phyloP scores from a whole-genome alignment of 2,888 invertebrate species.

The Spodoptera littoralis region DNA sequence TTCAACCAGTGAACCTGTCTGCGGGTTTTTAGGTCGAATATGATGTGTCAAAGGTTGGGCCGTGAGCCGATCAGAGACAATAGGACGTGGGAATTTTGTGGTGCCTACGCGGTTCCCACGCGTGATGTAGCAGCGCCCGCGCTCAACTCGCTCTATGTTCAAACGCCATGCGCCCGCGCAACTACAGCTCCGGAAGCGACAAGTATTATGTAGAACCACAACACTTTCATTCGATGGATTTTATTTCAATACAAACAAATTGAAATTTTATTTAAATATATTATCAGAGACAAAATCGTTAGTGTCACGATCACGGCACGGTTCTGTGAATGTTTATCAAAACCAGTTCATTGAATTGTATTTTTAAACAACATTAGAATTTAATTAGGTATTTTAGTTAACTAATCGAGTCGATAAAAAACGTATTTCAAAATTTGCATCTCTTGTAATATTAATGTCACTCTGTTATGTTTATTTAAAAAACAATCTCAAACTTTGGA shows the following conservation, averaged over 20 bases:
- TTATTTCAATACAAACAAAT: constrained; percentile 24
- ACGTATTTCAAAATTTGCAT: constrained; percentile 23
- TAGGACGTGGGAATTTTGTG: constrained; percentile 71
- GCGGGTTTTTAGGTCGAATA: constrained; percentile 63
- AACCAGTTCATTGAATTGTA: constrained; percentile 38
- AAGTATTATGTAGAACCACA: constrained; percentile 45
- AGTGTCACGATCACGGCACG: constrained; percentile 24
- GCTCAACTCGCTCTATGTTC: constrained; percentile 11
- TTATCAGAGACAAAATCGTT: constrained; percentile 13
- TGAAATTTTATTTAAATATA: constrained; percentile 22
- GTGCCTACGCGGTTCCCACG: constrained; percentile 68
- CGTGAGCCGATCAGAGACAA: constrained; percentile 63
- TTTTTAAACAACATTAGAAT: constrained; percentile 23
- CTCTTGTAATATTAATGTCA: background rate
- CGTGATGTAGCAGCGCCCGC: constrained; percentile 41
- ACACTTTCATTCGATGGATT: constrained; percentile 35
- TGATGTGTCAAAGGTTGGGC: constrained; percentile 63
- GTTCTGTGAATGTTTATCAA: constrained; percentile 37
- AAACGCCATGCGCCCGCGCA: constrained; percentile 21
- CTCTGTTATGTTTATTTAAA: too few relatives aligned
- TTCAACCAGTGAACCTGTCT: constrained; percentile 42
- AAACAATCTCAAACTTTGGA: background rate
- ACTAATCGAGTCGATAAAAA: constrained; percentile 5
- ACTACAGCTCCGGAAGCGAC: constrained; percentile 52
- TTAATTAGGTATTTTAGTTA: constrained; percentile 20